These are phyloP conservation scores for Rotaria socialis DNA, from an alignment of 2,888 invertebrate genomes.

Conservation along the genomic window DNA sequence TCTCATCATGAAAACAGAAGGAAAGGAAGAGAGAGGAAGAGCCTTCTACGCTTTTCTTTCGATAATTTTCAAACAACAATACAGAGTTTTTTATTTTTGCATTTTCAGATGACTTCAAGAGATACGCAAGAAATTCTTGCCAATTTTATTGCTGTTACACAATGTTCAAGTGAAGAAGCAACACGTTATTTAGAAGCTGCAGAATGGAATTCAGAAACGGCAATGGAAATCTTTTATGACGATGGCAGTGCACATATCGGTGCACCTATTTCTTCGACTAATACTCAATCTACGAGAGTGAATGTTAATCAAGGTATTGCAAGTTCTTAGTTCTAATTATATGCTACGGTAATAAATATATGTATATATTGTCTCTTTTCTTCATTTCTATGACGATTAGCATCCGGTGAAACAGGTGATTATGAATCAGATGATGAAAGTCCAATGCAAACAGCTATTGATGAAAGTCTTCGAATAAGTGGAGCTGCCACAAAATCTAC, in stretches of 20 bases:
- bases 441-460: neutral
- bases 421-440: constrained; percentile 36
- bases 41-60: no score
- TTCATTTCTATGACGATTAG: neutral
- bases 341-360: neutral
- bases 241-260: neutral
- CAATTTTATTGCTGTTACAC: constrained; percentile 19
- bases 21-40: neutral
- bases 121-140: neutral
- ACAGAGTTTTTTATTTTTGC: neutral
- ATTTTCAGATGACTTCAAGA: neutral
- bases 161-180: constrained; percentile 16
- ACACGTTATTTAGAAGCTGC: constrained; percentile 19
- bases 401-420: neutral
- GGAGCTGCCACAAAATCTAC: neutral
- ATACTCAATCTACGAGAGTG: neutral
- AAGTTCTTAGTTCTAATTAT: neutral
- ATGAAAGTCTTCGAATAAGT: neutral
- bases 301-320: neutral
- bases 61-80: neutral
- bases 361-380: neutral
- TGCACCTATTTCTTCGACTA: neutral
- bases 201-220: neutral
- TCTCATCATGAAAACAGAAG: no score
- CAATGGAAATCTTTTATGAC: constrained; percentile 26